phyloP scores from a whole-genome alignment of 2,113 vertebrate genomes.

The Galeopterus variegatus region DNA sequence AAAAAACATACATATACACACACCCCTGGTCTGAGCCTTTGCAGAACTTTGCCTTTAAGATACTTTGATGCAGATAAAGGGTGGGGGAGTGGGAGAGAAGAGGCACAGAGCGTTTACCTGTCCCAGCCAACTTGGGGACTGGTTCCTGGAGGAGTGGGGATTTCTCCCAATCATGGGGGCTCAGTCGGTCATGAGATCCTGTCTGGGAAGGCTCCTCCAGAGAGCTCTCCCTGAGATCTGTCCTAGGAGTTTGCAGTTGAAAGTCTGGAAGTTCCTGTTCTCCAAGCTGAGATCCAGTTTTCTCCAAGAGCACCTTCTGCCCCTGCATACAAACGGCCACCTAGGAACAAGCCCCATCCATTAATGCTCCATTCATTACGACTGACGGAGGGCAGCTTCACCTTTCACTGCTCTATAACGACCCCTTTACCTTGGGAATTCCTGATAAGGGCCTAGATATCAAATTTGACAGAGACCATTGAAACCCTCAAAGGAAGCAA shows the following conservation, averaged over 20 bases:
- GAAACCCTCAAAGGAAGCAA: constrained; percentile 2
- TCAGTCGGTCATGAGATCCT: constrained; percentile 50
- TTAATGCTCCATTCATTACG: background rate
- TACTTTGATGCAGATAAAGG: background rate
- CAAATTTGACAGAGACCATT: background rate
- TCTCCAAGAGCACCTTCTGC: constrained; percentile 83
- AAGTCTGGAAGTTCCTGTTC: constrained; percentile 78
- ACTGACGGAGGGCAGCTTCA: background rate
- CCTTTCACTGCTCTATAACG: background rate
- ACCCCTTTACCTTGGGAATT: background rate
- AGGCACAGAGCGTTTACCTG: constrained; percentile 74
- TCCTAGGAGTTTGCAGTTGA: constrained; percentile 56
- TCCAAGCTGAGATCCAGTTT: constrained; percentile 78
- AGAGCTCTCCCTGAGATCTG: constrained; percentile 54
- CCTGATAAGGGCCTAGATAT: background rate
- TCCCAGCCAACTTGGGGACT: constrained; percentile 39
- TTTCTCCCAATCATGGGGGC: constrained; percentile 62
- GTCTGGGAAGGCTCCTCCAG: constrained; percentile 62
- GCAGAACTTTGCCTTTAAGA: background rate
- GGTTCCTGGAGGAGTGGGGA: constrained; percentile 66
- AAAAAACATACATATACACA: background rate
- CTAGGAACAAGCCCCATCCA: constrained; percentile 68
- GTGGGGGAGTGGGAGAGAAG: background rate
- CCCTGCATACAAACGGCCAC: constrained; percentile 83
- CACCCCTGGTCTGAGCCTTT: background rate